Conservation (phyloP, 1,140 invertebrate species). For the Coboldia fuscipes region DNA sequence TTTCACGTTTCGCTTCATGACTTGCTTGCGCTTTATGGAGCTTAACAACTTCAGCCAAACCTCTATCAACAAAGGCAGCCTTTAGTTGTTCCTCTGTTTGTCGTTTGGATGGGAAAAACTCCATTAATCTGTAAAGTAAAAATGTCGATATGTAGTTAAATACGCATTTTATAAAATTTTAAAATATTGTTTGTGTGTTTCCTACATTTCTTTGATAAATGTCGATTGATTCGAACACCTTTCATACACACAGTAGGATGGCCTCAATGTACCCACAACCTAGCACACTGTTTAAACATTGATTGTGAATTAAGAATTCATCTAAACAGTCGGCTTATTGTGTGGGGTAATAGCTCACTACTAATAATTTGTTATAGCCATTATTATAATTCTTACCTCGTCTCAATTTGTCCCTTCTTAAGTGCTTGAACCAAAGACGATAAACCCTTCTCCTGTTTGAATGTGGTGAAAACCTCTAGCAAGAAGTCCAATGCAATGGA, state of each 20-base stretch:
- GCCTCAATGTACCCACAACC: not conserved
- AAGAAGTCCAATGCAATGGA: slow-evolving; percentile 83
- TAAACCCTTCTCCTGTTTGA: slow-evolving; percentile 79
- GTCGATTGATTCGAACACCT: not conserved
- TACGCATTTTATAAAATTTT: no score
- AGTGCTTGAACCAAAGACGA: slow-evolving; percentile 64
- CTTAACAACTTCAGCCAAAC: slow-evolving; percentile 68
- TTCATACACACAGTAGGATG: not conserved
- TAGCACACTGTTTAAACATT: no score
- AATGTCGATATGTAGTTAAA: not conserved
- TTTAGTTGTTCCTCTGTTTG: slow-evolving; percentile 75
- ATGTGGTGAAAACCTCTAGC: slow-evolving; percentile 74
- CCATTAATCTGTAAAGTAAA: slow-evolving; percentile 44
- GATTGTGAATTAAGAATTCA: not conserved
- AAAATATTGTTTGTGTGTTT: no score
- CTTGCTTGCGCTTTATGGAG: slow-evolving; percentile 78
- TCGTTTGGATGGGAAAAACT: slow-evolving; percentile 84
- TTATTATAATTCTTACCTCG: slow-evolving; percentile 26
- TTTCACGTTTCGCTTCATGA: slow-evolving; percentile 61
- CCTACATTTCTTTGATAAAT: not conserved
- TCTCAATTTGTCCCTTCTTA: slow-evolving; percentile 76
- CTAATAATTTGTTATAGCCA: not conserved
- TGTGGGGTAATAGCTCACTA: not conserved
- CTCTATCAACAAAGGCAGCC: slow-evolving; percentile 63
- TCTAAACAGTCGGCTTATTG: not conserved